phyloP scores from a whole-genome alignment of 2,797 vertebrate genomes.

The Pangasius macronema region DNA sequence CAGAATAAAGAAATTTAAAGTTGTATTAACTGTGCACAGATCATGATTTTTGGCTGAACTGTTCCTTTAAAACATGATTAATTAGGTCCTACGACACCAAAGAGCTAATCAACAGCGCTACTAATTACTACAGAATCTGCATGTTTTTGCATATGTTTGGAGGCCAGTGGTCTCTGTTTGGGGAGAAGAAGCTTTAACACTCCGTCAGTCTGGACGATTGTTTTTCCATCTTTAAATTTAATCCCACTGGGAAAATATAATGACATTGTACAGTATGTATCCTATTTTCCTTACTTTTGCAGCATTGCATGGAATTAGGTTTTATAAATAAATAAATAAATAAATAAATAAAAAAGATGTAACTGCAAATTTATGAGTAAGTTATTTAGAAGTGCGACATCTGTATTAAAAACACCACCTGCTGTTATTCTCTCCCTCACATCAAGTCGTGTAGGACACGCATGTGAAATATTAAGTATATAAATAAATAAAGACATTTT shows the following conservation, averaged over 20 bases:
- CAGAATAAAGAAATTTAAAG: neutral
- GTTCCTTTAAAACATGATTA: conserved; percentile 20
- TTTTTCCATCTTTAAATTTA: neutral
- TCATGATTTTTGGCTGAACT: neutral
- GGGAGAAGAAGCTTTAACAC: neutral
- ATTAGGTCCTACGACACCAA: neutral
- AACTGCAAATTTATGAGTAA: neutral
- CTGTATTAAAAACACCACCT: neutral
- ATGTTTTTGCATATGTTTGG: conserved; percentile 26
- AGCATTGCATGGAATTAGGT: neutral
- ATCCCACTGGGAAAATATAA: neutral
- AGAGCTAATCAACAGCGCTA: conserved; percentile 12
- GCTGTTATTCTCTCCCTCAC: neutral
- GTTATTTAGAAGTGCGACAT: neutral
- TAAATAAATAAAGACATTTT: neutral
- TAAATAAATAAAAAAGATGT: neutral
- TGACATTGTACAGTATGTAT: neutral
- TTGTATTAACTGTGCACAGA: neutral
- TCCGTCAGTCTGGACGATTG: neutral
- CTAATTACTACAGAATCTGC: conserved; percentile 4
- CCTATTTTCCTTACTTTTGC: neutral
- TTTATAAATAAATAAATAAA: neutral
- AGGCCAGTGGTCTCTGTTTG: neutral
- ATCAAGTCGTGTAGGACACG: neutral
- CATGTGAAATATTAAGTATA: neutral